phyloP scores from a whole-genome alignment of 2,113 vertebrate genomes.

The Sphyrna mokarran region DNA sequence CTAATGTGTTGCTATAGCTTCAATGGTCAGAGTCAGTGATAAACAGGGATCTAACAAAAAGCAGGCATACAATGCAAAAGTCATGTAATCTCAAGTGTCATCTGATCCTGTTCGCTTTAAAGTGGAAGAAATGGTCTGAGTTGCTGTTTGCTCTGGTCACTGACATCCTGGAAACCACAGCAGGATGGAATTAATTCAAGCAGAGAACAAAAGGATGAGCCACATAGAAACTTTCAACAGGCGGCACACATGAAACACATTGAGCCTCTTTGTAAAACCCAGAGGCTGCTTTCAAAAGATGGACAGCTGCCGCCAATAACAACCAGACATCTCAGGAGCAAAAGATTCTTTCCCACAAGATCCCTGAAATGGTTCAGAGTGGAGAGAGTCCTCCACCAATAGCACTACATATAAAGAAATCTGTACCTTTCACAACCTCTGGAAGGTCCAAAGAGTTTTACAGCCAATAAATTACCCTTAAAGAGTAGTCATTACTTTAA shows the following conservation, averaged over 20 bases:
- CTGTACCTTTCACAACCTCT: background rate
- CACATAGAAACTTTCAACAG: background rate
- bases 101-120: background rate
- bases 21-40: background rate
- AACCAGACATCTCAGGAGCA: background rate
- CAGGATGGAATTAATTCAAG: background rate
- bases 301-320: background rate
- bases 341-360: background rate
- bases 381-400: background rate
- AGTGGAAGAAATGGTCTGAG: background rate
- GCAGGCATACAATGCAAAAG: background rate
- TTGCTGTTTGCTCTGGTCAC: background rate
- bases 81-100: background rate
- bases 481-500: background rate
- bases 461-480: background rate
- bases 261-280: background rate
- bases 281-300: background rate
- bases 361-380: background rate
- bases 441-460: background rate
- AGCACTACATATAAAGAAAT: background rate
- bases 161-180: conserved; percentile 28
- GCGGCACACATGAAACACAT: background rate
- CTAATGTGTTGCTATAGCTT: background rate
- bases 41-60: background rate
- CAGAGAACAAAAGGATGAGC: background rate